These are phyloP conservation scores for Dasysyrphus albostriatus DNA, from an alignment of 2,888 invertebrate species.

Conservation along the genomic window DNA sequence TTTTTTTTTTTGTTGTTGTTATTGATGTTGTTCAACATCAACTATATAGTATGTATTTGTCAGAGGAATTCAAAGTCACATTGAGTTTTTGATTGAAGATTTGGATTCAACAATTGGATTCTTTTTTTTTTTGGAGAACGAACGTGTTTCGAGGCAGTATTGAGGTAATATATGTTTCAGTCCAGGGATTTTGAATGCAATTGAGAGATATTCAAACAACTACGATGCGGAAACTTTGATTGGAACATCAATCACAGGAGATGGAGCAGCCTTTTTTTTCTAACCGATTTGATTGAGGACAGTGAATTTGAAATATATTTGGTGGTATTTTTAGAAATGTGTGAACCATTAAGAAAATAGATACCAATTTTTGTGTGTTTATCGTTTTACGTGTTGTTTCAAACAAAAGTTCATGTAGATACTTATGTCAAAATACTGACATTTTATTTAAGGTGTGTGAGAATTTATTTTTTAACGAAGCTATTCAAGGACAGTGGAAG, in stretches of 20 bases:
- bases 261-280: not conserved
- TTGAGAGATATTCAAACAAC: conserved; percentile 10
- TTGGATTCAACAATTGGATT: conserved; percentile 27
- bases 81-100: conserved; percentile 59
- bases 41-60: not conserved
- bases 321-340: conserved; percentile 15
- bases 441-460: not conserved
- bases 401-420: not conserved
- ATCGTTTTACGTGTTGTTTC: not conserved
- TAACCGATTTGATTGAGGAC: conserved; percentile 1
- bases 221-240: conserved; percentile 6
- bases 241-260: conserved; percentile 7
- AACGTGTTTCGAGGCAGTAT: conserved; percentile 37
- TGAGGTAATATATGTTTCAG: conserved; percentile 33
- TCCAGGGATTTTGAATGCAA: not conserved
- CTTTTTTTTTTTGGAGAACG: not conserved
- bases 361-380: too few species aligned
- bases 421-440: not conserved
- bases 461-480: not conserved
- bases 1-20: conserved; percentile 9
- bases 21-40: conserved; percentile 26
- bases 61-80: conserved; percentile 24
- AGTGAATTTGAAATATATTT: not conserved
- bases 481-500: not conserved
- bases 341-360: not conserved